Base-by-base conservation (phyloP, 2,797 vertebrate genomes). In the Acanthurus leucopareius region DNA sequence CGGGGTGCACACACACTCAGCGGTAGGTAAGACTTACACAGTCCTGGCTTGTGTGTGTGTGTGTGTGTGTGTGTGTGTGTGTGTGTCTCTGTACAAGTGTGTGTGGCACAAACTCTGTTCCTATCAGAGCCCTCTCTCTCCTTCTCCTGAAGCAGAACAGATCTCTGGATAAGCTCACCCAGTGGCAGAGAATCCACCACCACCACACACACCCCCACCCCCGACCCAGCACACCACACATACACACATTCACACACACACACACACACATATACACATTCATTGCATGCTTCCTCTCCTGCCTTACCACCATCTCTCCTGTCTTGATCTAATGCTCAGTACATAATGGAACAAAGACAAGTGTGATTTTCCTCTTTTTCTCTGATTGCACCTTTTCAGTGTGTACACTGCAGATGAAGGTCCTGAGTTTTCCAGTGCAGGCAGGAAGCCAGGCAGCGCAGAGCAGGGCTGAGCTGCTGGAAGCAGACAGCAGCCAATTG, bases 121-220 rank as follows among this genome's bases (percentile, higher is more conserved):
- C 87, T 89, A 92, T 91, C 87, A 80, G 87, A 73, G 28, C 28
- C 77, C 77, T 75, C 84, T 85, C 82, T 92, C 83, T 88, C 86
- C 73, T 82, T 88, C 78, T 78, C 84, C 88, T 94, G 92, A 94
- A 91, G 86, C 87, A 89, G 87, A 93, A 90, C 89, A 91, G 93
- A 94, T 92, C 77, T 92, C 95, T 96, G 94, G 92, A 93, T 91
- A 94, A 91, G 82, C 91, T 96, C 95, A 94, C 69, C 68, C 68
- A 56, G 88, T 86, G 90, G 89, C 92, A 89, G 88, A 91, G 79
- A 76, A 42, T 20, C 52, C 86, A 79, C 62, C 19, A 1, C 38
- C 13, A 8, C 48, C 35, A 38, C 35, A 9, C 5, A 10, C n/a
- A n/a, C 51, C 1, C 10, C 13, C 28, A 19, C 15, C 48, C 5